Evolutionary conservation across 2,113 vertebrate species (phyloP).

Genomic region (Nipponia nippon): DNA sequence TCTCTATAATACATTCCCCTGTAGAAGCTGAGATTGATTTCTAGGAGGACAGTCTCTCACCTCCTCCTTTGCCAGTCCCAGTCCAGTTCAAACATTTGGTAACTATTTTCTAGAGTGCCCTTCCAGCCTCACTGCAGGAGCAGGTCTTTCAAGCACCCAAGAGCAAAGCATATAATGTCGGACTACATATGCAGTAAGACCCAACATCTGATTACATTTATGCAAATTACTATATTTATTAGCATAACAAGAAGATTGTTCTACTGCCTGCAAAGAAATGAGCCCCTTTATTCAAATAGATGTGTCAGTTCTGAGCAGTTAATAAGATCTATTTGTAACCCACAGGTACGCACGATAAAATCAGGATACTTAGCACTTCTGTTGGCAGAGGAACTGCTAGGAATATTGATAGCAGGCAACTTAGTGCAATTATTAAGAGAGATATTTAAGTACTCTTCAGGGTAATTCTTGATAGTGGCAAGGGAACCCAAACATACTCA

Average conservation of each 20-base stretch:
- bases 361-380: neutral
- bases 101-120: neutral
- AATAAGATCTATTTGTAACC: conserved; percentile 37
- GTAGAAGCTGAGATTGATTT: neutral
- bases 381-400: neutral
- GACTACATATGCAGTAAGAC: neutral
- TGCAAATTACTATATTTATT: conserved; percentile 31
- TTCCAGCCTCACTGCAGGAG: neutral
- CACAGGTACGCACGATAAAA: neutral
- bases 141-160: neutral
- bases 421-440: neutral
- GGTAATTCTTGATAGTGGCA: neutral
- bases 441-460: conserved; percentile 10
- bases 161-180: neutral
- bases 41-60: neutral
- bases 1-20: neutral
- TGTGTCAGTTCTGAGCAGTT: conserved; percentile 29
- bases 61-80: neutral
- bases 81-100: neutral
- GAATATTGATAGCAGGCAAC: neutral
- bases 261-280: conserved; percentile 11
- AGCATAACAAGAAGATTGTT: conserved; percentile 10
- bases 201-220: conserved; percentile 6
- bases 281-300: conserved; percentile 10
- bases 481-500: neutral